Base-by-base conservation (phyloP, 1,140 invertebrate species). In the Caerostris darwini region DNA sequence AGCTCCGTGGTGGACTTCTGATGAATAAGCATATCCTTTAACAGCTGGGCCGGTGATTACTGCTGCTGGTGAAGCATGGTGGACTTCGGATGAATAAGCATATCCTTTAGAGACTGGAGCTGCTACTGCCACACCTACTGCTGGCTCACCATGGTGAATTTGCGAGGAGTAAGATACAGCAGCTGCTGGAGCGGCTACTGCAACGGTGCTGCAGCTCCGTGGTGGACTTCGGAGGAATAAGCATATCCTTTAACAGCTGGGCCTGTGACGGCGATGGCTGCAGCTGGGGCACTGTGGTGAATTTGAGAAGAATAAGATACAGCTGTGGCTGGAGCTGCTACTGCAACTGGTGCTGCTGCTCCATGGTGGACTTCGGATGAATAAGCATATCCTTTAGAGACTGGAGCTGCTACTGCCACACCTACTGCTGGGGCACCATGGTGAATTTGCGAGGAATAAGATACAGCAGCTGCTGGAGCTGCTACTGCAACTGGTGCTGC, bases 21-120 rank as follows among this genome's bases (percentile, higher is more conserved):
- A 86, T 10, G 83, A 87, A 64, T 94, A 94, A 61, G 92, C 61
- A 53, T 88, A 83, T 58, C 64, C 92, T 81, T 94, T 71, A 57
- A 61, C 54, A 12, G 69, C 77, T 3, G 77, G 90, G 50, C 57
- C 91, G 8, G 50, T 82, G 10, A 59, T 56, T 3, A 12, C 12
- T 82, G 77, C 59, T 17, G 69, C 91, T 6, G 86, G 93, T 50
- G 69, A 69, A 12, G 61, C 87, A 34, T 81, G 77, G 50, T 81
- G 77, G 77, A 81, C 77, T 86, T 86, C 83, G 17, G 83, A 86
- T 10, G 83, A 87, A 64, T 94, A 94, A 61, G 92, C 61, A 53
- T 88, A 83, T 58, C 64, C 92, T 81, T 94, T 71, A 57, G 34
- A 12, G 3, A 54, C 77, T 8, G 77, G 90, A 17, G 77, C 91